These are phyloP conservation scores for Sarcophaga rosellei DNA, from an alignment of 2,888 invertebrate species.

Conservation along the genomic window DNA sequence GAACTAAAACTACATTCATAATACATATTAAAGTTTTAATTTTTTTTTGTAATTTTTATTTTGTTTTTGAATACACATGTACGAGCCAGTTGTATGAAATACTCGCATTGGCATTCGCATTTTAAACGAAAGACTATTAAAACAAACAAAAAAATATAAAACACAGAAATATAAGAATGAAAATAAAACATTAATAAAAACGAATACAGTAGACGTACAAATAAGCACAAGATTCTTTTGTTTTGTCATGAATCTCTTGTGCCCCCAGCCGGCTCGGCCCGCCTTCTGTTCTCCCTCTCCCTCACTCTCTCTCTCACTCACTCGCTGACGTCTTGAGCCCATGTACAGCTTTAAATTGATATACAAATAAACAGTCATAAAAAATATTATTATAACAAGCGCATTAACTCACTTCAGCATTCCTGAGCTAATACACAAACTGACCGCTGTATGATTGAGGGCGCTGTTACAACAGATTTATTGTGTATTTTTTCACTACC, in stretches of 20 bases:
- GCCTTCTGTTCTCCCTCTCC: neutral
- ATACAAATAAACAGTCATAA: slow-evolving; percentile 68
- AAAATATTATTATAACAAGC: slow-evolving; percentile 67
- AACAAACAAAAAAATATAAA: slow-evolving; percentile 10
- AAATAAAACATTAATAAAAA: slow-evolving; percentile 38
- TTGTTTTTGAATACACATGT: slow-evolving; percentile 20
- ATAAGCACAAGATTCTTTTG: slow-evolving; percentile 56
- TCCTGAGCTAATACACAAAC: slow-evolving; percentile 61
- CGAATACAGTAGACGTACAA: slow-evolving; percentile 30
- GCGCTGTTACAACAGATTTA: slow-evolving; percentile 59
- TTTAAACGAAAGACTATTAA: slow-evolving; percentile 24
- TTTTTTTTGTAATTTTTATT: neutral
- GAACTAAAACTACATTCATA: slow-evolving; percentile 36
- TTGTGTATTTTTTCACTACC: slow-evolving; percentile 20
- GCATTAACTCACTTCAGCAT: slow-evolving; percentile 71
- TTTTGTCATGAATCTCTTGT: slow-evolving; percentile 53
- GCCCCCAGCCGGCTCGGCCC: slow-evolving; percentile 9
- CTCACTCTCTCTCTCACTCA: neutral
- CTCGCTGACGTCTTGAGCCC: slow-evolving; percentile 1
- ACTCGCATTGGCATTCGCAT: slow-evolving; percentile 29
- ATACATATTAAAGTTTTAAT: neutral
- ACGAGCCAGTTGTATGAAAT: neutral
- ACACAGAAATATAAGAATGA: slow-evolving; percentile 8
- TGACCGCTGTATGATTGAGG: slow-evolving; percentile 60
- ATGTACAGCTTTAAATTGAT: slow-evolving; percentile 57